A percentile compares a stretch with the other conserved stretches of the same genome.
phyloP scores from a whole-genome alignment of 2,113 vertebrate genomes.

The Blennius ocellaris region DNA sequence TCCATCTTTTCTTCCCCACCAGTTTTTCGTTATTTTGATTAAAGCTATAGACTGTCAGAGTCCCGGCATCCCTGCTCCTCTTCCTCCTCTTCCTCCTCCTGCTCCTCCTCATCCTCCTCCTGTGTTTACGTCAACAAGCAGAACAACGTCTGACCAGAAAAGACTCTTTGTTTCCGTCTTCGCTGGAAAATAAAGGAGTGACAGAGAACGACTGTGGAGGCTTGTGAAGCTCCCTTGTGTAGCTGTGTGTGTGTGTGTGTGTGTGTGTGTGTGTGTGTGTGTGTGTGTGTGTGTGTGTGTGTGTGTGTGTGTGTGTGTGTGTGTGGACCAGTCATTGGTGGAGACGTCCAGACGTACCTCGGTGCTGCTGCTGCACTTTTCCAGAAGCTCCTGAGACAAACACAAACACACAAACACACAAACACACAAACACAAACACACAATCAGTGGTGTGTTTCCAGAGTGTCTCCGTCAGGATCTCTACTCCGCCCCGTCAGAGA shows the following conservation, averaged over 20 bases:
- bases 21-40: too few relatives aligned
- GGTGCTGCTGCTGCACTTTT: conserved; percentile 79
- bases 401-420: too few relatives aligned
- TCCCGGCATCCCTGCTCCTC: conserved; percentile 11
- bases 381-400: conserved; percentile 81
- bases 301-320: neutral
- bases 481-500: too few relatives aligned
- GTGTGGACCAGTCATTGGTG: neutral
- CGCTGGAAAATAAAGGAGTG: conserved; percentile 6
- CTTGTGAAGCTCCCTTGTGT: neutral
- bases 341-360: conserved; percentile 79
- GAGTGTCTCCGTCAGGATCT: too few relatives aligned
- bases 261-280: neutral
- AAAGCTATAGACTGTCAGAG: too few relatives aligned
- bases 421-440: too few relatives aligned
- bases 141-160: conserved; percentile 19
- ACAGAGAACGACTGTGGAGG: conserved; percentile 54
- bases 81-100: too few relatives aligned
- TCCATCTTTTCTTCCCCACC: too few relatives aligned
- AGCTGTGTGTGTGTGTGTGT: too few relatives aligned
- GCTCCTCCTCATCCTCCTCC: too few relatives aligned
- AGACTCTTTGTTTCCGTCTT: conserved; percentile 51
- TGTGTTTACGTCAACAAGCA: conserved; percentile 30
- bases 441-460: neutral
- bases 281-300: neutral